Evolutionary conservation across 2,113 vertebrate species (phyloP).

Genomic region (Hyperopisus bebe): DNA sequence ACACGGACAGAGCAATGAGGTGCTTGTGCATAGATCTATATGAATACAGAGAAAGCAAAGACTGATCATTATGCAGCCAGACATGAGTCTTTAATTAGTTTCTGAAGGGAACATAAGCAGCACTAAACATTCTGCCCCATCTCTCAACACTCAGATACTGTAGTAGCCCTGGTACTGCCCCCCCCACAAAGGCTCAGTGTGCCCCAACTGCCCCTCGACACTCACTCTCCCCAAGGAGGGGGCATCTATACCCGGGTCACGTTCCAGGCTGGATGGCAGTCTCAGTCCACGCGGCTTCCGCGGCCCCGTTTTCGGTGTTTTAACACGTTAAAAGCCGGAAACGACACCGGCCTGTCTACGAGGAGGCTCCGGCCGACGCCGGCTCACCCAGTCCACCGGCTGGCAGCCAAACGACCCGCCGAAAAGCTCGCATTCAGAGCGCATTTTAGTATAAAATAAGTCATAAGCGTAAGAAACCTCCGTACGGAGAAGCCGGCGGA

Average conservation of each 20-base stretch:
- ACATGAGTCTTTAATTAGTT: background rate
- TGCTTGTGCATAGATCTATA: background rate
- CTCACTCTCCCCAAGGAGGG: background rate
- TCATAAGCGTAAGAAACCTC: background rate
- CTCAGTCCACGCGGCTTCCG: background rate
- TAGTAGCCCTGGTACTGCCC: background rate
- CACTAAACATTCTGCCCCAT: background rate
- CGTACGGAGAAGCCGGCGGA: background rate
- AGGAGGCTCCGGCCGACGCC: background rate
- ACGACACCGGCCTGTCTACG: background rate
- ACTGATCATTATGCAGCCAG: background rate
- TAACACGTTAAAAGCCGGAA: background rate
- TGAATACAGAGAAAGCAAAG: background rate
- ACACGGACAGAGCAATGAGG: background rate
- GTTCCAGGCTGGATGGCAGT: too few species aligned
- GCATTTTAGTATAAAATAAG: background rate
- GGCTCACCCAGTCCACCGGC: background rate
- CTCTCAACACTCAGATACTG: background rate
- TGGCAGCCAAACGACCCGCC: background rate
- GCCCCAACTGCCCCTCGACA: background rate
- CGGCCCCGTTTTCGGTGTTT: background rate
- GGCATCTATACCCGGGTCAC: background rate
- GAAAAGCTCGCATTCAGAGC: background rate
- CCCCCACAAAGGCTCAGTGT: background rate
- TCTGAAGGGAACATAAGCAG: background rate